Conservation (phyloP, 1,140 invertebrate genomes). For the Drosophila sp. region DNA sequence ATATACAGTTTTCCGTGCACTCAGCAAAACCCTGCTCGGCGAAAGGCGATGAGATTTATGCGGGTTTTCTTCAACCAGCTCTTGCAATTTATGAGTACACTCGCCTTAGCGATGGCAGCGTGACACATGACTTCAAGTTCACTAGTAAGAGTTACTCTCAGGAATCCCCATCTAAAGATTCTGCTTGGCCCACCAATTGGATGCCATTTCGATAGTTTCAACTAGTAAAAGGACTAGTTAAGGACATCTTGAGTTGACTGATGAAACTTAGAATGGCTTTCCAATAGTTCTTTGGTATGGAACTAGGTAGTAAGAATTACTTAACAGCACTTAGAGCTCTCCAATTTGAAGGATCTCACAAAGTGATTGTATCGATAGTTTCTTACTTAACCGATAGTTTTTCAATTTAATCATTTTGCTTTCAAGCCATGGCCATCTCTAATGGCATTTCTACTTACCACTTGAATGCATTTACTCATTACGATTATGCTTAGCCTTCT, state of each 20-base stretch:
- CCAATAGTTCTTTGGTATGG: no score
- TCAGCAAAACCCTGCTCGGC: slow-evolving; percentile 30
- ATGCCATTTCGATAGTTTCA: no score
- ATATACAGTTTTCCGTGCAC: slow-evolving; percentile 56
- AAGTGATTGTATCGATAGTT: no score
- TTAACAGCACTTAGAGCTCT: no score
- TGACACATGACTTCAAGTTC: not conserved
- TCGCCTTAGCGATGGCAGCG: slow-evolving; percentile 35
- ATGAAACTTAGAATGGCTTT: no score
- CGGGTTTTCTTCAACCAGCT: slow-evolving; percentile 10
- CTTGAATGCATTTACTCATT: slow-evolving; percentile 46
- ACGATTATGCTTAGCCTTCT: slow-evolving; percentile 28
- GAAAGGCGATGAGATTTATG: slow-evolving; percentile 61
- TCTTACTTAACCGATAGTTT: no score
- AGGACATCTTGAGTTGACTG: no score
- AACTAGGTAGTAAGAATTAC: no score
- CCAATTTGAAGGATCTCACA: no score
- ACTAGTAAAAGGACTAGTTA: no score
- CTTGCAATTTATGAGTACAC: slow-evolving; percentile 20
- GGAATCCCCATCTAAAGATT: not conserved
- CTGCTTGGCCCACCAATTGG: no score
- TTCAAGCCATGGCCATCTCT: slow-evolving; percentile 5
- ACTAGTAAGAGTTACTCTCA: not conserved
- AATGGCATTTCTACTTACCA: not conserved
- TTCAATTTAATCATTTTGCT: no score